Base-by-base conservation (phyloP, 2,888 invertebrate species). In the Lobophora halterata region DNA sequence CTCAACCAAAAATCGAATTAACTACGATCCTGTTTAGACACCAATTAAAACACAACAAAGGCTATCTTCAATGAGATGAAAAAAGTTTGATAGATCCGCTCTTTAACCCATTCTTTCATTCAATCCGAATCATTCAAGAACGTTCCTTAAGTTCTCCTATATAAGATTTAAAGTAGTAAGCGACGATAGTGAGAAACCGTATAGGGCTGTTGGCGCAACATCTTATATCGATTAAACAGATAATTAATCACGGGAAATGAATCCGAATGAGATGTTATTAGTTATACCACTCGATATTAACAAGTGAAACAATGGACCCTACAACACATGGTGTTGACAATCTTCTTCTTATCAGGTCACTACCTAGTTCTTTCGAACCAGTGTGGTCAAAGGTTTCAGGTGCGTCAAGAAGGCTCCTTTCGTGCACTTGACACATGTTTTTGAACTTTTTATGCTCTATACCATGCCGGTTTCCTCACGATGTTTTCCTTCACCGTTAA, bases 251-350 rank as follows among this genome's bases (percentile, higher is more conserved):
- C 81, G 79, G 82, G 79, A 85, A 85, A 87, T 82, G 86, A 77
- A 77, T 83, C 83, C 82, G 87, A 87, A 86, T 86, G 87, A 86
- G 86, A 86, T 87, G 87, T 87, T 87, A 86, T 87, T 86, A 87
- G 87, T 85, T 86, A 81, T 80, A 83, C 79, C 79, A 79, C 80
- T 85, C 76, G 76, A 78, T 81, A 85, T 86, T 85, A 86, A 83
- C 80, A 82, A 82, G 80, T 83, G 85, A 85, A 86, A 86, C 86
- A 86, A 87, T 78, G 64, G 72, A 40, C 67, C 59, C 58, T 41
- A 35, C 46, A 47, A 43, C 78, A 81, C 65, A 80, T 63, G 71
- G 49, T 73, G 79, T 60, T 71, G n/a, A n/a, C n/a, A n/a, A n/a
- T n/a, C n/a, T n/a, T n/a, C n/a, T n/a, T n/a, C n/a, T n/a, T n/a